Base-by-base conservation (phyloP, 2,113 vertebrate genomes). In the Nycticryphes semicollaris region DNA sequence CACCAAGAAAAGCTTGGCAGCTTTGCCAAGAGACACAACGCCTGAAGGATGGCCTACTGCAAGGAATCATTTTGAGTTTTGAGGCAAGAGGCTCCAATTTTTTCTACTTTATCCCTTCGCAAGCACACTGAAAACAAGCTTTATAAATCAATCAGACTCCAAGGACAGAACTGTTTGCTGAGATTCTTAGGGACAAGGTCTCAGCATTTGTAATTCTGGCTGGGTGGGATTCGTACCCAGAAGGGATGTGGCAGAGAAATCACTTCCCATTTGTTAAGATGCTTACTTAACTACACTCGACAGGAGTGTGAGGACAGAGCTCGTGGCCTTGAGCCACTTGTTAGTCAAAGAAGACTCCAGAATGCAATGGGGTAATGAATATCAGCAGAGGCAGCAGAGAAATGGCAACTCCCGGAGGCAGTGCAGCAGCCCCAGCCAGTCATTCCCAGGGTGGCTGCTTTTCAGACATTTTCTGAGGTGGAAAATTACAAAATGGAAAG, bases 101-200 rank as follows among this genome's bases (percentile, higher is more conserved):
- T 56, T 56, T 12, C 56, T 64, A 6, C 35, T 57, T 93, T 56
- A 53, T 87, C 60, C 73, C 43, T 87, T 75, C 62, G 48, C 80
- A 75, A 95, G 53, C 56, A 60, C 35, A 37, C 37, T 69, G 68
- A 68, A 87, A 87, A 78, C 62, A 72, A 89, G 28, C n/a, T 89
- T 84, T 78, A 63, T 81, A 84, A 94, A 95, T 93, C 88, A 88
- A 30, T 73, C 45, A 78, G 80, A 72, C 67, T 56, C 83, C 90
- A 93, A 90, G 86, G 95, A 90, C 77, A 87, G 35, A n/a, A 9
- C 0, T 68, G 56, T 89, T 87, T 84, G 74, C 57, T 0, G 2
- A 73, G 67, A 57, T 20, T 92, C 73, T 20, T 64, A 79, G 79
- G 88, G 76, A 92, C 86, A 87, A 73, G 57, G 70, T 37, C 72